Evolutionary conservation across 1,140 invertebrate genomes (phyloP), one percentile per base, ranked within the genome.

Genomic region (Drosophila gunungcola): DNA sequence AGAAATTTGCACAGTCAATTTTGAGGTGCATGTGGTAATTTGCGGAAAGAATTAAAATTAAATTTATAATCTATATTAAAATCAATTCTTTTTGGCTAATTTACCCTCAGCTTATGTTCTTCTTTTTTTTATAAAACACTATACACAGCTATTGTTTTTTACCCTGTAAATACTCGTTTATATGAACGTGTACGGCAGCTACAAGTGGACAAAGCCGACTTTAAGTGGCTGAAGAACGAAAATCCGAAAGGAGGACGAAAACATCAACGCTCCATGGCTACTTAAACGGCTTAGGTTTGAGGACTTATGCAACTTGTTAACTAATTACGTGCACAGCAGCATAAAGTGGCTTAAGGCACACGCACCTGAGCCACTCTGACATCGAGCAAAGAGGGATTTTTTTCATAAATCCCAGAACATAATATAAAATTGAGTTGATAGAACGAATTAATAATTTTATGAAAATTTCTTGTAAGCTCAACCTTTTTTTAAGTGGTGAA

Each of bases 261-360:
- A 12, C 51, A 38, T 61, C 43, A 29, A 45, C 48, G 57, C 63
- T 73, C 39, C 39, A 56, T 54, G 56, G 82, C 82, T 86, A 78
- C 78, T 88, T 88, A 75, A 82, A 85, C 61, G 49, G 64, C 69
- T 86, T 74, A 86, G 73, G 64, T 82, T 82, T 78, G 45, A 72
- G 78, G 78, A 63, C 69, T 88, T 76, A 88, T 75, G 74, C 69
- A 75, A 88, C 64, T 86, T 86, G 83, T 82, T 86, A 86, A 79
- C 78, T 76, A 86, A 86, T 86, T 86, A 86, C 58, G 69, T 67
- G 57, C 32, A 43, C 43, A 56, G 49, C 52, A 67, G 46, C 61
- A 48, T 46, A 67, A 60, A 63, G 45, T 62, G 60, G 52, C 32
- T 53, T 51, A 56, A 74, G 45, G 41, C 52, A 64, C 58, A 46